Evolutionary conservation across 2,113 vertebrate genomes (phyloP), one percentile per base, ranked within the genome.

Genomic region (Lophura nycthemera): DNA sequence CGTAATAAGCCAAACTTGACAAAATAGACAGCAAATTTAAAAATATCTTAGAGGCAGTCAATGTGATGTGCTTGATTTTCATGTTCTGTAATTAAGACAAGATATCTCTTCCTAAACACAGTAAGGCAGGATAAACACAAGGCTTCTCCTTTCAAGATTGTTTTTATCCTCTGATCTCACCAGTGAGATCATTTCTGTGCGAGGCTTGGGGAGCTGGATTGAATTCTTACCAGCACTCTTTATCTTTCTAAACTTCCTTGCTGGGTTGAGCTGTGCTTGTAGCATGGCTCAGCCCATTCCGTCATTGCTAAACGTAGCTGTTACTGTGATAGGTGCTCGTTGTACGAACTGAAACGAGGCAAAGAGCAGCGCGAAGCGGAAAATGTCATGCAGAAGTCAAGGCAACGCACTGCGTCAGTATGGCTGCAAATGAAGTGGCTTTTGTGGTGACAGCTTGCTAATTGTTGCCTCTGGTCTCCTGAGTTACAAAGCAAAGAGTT

Each of bases 381-480:
- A 71, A 71, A 94, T 95, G 80, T 52, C 87, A 56, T 40, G 80
- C 48, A 80, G 80, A 80, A 88, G 86, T 59, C 67, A 22, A 47
- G 84, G 84, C 56, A 90, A 34, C 40, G 18, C 29, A 1, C 22
- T 34, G 70, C 0, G 8, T 47, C 71, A 36, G 22, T 34, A 2
- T 3, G 25, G 70, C 50, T 18, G 4, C 60, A 82, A 82, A 40
- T 19, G 69, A 63, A 65, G 83, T 29, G 0, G 1, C 63, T 57
- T 5, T 30, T 61, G 67, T 0, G 1, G 82, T 65, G 80, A 63
- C 91, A 92, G 66, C 64, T 40, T 25, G 52, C 42, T 91, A 85
- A 87, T 89, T 91, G 89, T 85, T 95, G 93, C 93, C 89, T 91
- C 43, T 89, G 90, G 72, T 84, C 74, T 84, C 40, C 76, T 27